A percentile compares a stretch with the other conserved stretches of the same genome.
phyloP scores from a whole-genome alignment of 2,113 vertebrate species.

The Rattus rattus region DNA sequence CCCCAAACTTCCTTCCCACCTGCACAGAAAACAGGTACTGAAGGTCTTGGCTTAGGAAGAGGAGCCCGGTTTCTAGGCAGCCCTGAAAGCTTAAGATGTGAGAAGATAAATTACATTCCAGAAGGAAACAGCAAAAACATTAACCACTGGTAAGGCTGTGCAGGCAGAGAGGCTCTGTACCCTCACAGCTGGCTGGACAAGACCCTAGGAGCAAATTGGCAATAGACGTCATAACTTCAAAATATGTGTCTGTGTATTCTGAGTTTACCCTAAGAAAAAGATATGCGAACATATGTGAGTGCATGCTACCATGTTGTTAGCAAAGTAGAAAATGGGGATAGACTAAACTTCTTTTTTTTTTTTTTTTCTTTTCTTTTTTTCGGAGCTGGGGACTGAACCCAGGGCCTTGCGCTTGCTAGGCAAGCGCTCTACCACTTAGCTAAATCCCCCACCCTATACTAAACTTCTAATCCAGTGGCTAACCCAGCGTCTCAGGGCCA shows the following conservation, averaged over 20 bases:
- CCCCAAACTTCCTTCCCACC: neutral
- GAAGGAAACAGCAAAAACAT: conserved; percentile 33
- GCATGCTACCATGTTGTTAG: neutral
- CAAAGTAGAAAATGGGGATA: neutral
- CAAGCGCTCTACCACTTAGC: too few relatives aligned
- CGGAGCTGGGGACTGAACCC: too few relatives aligned
- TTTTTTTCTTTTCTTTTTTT: too few relatives aligned
- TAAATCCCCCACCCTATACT: too few relatives aligned
- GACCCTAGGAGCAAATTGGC: neutral
- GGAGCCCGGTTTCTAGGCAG: neutral
- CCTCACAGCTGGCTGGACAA: neutral
- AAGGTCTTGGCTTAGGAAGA: neutral
- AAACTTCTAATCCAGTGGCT: conserved; percentile 16
- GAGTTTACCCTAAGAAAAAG: conserved; percentile 17
- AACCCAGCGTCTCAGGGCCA: neutral
- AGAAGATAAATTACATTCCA: conserved; percentile 33
- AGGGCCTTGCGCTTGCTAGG: too few relatives aligned
- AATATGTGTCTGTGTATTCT: neutral
- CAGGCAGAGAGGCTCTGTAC: neutral
- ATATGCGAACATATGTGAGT: too few relatives aligned
- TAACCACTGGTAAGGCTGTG: neutral
- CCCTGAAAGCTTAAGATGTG: neutral
- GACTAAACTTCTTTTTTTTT: conserved; percentile 35
- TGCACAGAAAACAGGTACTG: neutral
- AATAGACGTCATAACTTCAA: neutral